phyloP scores from a whole-genome alignment of 1,140 invertebrate species.

The Lepidurus arcticus region DNA sequence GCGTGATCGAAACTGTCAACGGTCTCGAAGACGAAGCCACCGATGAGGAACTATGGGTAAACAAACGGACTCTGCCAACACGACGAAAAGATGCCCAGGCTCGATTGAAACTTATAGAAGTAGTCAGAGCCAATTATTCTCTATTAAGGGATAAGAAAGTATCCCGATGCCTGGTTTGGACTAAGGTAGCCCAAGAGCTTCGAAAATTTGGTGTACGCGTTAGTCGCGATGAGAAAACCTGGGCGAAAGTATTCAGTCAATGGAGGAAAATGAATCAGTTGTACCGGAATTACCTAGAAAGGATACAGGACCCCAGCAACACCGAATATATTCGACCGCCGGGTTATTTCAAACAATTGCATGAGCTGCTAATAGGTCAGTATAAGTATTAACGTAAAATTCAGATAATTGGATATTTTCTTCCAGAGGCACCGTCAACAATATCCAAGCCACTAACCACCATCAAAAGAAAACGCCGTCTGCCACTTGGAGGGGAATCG shows the following conservation, averaged over 20 bases:
- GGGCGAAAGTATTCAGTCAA: neutral
- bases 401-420: neutral
- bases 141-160: neutral
- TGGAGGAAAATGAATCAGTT: neutral
- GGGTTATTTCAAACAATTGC: neutral
- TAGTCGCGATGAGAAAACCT: neutral
- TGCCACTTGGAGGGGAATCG: neutral
- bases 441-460: neutral
- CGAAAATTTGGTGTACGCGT: neutral
- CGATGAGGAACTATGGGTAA: constrained; percentile 1
- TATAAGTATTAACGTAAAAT: neutral
- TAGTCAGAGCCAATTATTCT: neutral
- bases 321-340: neutral
- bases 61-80: neutral
- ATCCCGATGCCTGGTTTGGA: neutral
- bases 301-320: neutral
- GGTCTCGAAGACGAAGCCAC: neutral
- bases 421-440: neutral
- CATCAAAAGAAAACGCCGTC: neutral
- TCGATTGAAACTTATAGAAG: neutral
- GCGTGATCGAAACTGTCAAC: neutral
- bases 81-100: neutral
- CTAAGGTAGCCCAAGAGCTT: neutral
- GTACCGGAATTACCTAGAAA: neutral
- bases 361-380: neutral